Conservation (phyloP, 2,797 vertebrate species). For the Cuculus canorus region DNA sequence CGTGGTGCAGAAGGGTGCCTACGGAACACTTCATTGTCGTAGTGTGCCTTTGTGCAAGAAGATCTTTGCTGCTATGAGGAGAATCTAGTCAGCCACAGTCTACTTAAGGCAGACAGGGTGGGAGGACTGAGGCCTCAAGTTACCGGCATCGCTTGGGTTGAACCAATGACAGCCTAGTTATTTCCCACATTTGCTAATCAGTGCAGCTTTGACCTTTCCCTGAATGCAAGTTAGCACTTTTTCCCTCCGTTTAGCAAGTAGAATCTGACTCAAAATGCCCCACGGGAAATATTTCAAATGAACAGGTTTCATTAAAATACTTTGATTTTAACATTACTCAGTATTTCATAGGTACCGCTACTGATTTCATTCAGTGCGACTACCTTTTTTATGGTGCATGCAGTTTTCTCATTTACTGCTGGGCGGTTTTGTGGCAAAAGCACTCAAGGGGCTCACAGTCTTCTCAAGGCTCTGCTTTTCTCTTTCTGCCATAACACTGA, state of each 20-base stretch:
- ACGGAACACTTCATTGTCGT: not conserved
- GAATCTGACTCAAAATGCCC: not conserved
- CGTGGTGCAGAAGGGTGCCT: not conserved
- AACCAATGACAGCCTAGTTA: not conserved
- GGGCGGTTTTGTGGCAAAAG: slow-evolving; percentile 14
- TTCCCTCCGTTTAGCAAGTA: not conserved
- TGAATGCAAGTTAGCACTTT: not conserved
- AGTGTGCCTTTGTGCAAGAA: not conserved
- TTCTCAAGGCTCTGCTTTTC: slow-evolving; percentile 17
- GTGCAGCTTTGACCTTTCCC: not conserved
- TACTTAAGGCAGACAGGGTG: accelerated
- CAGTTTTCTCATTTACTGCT: slow-evolving; percentile 27
- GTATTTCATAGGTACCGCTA: not conserved
- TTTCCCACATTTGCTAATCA: not conserved
- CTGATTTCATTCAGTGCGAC: not conserved
- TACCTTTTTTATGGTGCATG: not conserved
- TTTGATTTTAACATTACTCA: not conserved
- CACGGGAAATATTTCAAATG: not conserved
- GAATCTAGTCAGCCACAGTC: not conserved
- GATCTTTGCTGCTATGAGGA: not conserved
- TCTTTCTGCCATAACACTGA: not conserved
- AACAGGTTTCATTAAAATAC: slow-evolving; percentile 5
- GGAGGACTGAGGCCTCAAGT: not conserved
- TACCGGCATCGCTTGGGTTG: not conserved
- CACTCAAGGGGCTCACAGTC: not conserved